Evolutionary conservation across 2,888 invertebrate genomes (phyloP), one percentile per base, ranked within the genome.

Genomic region (Lasioglossum morio): DNA sequence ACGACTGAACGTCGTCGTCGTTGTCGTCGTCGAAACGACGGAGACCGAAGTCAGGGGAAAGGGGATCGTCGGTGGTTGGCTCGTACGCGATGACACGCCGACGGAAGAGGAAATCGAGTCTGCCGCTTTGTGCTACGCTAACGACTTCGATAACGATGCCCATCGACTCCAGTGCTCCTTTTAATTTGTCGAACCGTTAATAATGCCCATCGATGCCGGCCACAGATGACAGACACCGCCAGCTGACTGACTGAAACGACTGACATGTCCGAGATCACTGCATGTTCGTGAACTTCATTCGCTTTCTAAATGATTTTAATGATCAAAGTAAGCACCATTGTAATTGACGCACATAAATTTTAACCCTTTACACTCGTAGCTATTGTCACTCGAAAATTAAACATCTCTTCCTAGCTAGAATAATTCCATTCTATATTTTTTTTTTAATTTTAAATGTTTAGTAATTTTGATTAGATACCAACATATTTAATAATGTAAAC

Each of bases 101-200:
- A 23, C 34, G 74, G 70, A 79, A 75, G 63, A 66, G 77, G 66
- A 83, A 79, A 73, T 73, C 76, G 66, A 77, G 66, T 76, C 75
- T 37, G 19, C 37, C 70, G 83, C 79, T 83, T 85, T 83, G 85
- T 83, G 72, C 63, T 16, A 85, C 79, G 83, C 75, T 85, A 85
- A 85, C 85, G 83, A 85, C 76, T 76, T 85, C 79, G 83, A 83
- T 83, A 85, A 85, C 79, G 85, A 79, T 60, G 79, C 75, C 72
- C 83, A 72, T 82, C 76, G 74, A 57, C 57, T 73, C 53, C 34
- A 16, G 53, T 37, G 72, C 27, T 57, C 75, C 85, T 79, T 83
- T 85, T 83, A 83, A 85, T 85, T 82, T 79, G 66, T 19, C 83
- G 76, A 76, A 73, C 84, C 66, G 72, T 82, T 82, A 83, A 79